phyloP scores from a whole-genome alignment of 2,888 invertebrate species.

The Plemyria rubiginata region DNA sequence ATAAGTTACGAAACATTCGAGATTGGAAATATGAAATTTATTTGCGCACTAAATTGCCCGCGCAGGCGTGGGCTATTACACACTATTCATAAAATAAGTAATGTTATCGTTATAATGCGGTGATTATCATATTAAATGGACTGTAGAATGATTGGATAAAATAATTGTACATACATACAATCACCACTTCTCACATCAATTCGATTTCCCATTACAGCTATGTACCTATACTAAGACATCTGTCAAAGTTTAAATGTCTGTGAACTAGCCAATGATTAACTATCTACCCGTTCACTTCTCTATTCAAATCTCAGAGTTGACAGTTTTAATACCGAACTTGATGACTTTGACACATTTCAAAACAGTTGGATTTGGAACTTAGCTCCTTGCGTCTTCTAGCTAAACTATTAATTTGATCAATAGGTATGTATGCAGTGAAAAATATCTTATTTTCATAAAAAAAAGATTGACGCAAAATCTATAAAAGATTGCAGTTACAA shows the following conservation, averaged over 20 bases:
- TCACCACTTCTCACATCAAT: conserved; percentile 21
- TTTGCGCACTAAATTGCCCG: conserved; percentile 54
- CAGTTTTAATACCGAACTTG: conserved; percentile 38
- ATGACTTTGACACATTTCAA: conserved; percentile 42
- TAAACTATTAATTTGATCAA: background rate
- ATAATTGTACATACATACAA: conserved; percentile 22
- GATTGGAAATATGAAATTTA: conserved; percentile 69
- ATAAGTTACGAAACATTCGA: conserved; percentile 66
- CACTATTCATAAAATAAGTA: conserved; percentile 40
- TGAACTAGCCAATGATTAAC: conserved; percentile 32
- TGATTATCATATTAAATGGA: conserved; percentile 34
- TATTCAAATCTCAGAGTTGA: conserved; percentile 38
- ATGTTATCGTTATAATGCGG: conserved; percentile 28
- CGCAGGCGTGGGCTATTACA: conserved; percentile 31
- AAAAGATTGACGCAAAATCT: conserved; percentile 19
- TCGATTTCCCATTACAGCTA: conserved; percentile 20
- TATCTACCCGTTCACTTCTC: conserved; percentile 30
- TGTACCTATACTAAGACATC: conserved; percentile 4
- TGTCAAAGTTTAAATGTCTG: conserved; percentile 25
- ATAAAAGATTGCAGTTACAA: conserved; percentile 20
- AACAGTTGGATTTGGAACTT: conserved; percentile 37
- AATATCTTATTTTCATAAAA: conserved; percentile 1
- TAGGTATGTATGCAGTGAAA: background rate
- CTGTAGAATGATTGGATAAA: conserved; percentile 24
- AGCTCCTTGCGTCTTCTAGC: conserved; percentile 13